Percentiles rank a stretch among this genome's conserved stretches.
phyloP scores from a whole-genome alignment of 2,888 invertebrate genomes.

The Oxytorus armatus region DNA sequence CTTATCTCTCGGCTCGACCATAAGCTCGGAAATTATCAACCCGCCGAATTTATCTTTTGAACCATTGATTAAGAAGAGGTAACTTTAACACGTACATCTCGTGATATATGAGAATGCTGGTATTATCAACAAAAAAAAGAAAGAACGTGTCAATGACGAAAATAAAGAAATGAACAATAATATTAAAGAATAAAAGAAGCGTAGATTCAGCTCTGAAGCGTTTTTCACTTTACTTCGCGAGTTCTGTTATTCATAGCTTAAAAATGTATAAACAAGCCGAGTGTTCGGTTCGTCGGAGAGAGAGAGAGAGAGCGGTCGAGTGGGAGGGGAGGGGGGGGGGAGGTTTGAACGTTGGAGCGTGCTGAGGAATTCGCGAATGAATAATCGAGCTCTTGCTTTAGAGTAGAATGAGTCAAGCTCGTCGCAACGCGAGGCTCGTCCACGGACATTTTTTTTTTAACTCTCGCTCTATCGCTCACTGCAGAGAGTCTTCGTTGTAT shows the following conservation, averaged over 20 bases:
- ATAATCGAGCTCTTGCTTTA: conserved; percentile 75
- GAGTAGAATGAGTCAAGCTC: conserved; percentile 72
- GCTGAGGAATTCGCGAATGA: conserved; percentile 76
- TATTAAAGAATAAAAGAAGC: background rate
- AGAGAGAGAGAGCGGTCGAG: conserved; percentile 8
- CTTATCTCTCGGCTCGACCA: background rate
- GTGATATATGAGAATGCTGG: too few species aligned
- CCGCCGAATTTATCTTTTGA: too few species aligned
- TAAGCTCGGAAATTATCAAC: background rate
- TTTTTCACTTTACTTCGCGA: conserved; percentile 9
- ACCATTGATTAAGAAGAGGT: background rate
- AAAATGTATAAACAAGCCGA: conserved; percentile 67
- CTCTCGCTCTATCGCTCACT: conserved; percentile 17
- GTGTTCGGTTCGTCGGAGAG: conserved; percentile 13
- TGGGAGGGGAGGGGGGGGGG: conserved; percentile 18
- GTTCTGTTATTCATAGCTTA: conserved; percentile 61
- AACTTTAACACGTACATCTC: background rate
- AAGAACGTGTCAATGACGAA: background rate
- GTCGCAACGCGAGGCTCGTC: conserved; percentile 59
- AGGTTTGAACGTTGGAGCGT: conserved; percentile 41
- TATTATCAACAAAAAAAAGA: too few species aligned
- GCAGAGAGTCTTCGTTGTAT: conserved; percentile 9
- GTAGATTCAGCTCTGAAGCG: background rate
- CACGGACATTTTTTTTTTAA: conserved; percentile 39
- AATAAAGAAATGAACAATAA: background rate